Conservation (phyloP, 2,888 invertebrate species). For the Himalopsyche anomala region DNA sequence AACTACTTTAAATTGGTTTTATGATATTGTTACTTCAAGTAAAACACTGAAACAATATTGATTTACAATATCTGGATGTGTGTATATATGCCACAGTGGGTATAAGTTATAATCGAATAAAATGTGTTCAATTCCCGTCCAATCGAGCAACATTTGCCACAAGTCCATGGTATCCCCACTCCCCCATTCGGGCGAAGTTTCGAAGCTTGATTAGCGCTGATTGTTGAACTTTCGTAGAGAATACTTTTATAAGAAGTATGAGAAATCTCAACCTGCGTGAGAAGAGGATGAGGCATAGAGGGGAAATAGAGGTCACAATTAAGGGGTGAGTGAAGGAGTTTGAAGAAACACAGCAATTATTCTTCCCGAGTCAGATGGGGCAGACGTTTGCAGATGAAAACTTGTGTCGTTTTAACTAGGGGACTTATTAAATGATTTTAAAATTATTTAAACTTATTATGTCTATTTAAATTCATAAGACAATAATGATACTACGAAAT, state of each 20-base stretch:
- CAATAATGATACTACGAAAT: neutral
- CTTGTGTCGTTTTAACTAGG: conserved; percentile 23
- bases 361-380: conserved; percentile 34
- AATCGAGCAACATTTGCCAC: conserved; percentile 5
- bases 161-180: neutral
- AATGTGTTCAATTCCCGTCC: neutral
- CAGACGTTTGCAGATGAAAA: conserved; percentile 13
- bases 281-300: neutral
- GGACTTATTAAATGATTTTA: neutral
- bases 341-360: conserved; percentile 34
- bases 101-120: conserved; percentile 16
- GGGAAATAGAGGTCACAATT: conserved; percentile 2
- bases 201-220: conserved; percentile 62
- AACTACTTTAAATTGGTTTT: too few relatives aligned
- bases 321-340: neutral
- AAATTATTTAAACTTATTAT: neutral
- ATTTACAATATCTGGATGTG: too few relatives aligned
- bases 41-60: too few relatives aligned
- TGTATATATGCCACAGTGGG: too few relatives aligned
- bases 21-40: too few relatives aligned
- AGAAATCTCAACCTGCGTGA: conserved; percentile 36
- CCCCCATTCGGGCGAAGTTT: conserved; percentile 52
- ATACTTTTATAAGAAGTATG: conserved; percentile 43
- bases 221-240: conserved; percentile 57
- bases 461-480: neutral